A percentile compares a stretch with the other conserved stretches of the same genome.
Evolutionary conservation across 1,140 invertebrate genomes (phyloP).

Genomic region (Aplysia californica): DNA sequence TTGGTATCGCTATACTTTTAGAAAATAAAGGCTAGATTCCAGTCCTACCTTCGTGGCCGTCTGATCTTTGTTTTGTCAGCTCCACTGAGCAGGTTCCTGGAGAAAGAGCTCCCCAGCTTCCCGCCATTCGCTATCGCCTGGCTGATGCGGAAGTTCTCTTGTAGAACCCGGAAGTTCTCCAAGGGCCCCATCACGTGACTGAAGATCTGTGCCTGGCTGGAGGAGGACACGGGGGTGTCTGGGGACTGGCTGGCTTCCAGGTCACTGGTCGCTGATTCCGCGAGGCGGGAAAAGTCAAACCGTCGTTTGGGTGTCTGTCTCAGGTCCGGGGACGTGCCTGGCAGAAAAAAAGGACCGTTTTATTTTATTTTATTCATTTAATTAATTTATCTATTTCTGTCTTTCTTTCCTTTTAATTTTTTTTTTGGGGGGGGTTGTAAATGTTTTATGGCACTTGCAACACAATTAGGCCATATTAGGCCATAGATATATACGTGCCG

Average conservation of each 20-base stretch:
- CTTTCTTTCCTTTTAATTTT: too few species aligned
- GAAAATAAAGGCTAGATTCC: neutral
- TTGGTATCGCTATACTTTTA: neutral
- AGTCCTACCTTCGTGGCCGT: conserved; percentile 10
- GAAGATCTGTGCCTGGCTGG: neutral
- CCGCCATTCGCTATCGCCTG: neutral
- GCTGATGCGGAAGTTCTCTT: neutral
- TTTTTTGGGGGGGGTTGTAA: too few species aligned
- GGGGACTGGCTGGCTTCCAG: conserved; percentile 24
- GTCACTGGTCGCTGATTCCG: conserved; percentile 40
- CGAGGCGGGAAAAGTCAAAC: conserved; percentile 42
- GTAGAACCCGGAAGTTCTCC: conserved; percentile 20
- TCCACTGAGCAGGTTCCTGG: neutral
- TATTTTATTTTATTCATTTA: too few species aligned
- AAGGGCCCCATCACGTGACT: conserved; percentile 16
- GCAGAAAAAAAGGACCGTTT: neutral
- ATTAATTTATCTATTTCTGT: too few species aligned
- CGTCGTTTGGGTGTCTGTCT: conserved; percentile 9
- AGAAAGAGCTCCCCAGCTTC: neutral
- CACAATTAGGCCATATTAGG: too few species aligned
- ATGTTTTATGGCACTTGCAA: too few species aligned
- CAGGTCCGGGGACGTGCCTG: neutral
- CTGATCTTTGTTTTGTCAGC: conserved; percentile 1
- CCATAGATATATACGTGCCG: too few species aligned
- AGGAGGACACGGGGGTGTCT: neutral